Conservation (phyloP, 1,140 invertebrate species). For the Drosophila subpulchrella region DNA sequence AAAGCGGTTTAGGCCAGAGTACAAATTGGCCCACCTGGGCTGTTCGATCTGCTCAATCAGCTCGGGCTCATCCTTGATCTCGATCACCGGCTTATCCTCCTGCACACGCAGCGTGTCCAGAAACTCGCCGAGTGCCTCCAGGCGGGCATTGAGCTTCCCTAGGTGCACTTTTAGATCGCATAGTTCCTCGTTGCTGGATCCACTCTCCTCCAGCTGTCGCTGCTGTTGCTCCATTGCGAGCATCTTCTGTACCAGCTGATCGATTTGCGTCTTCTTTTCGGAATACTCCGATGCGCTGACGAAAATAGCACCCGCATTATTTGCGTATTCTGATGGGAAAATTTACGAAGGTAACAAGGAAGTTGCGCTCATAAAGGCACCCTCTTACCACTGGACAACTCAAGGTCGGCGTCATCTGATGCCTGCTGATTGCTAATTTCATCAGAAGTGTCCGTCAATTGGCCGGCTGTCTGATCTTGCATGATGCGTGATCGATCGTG, state of each 20-base stretch:
- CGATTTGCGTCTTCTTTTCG: constrained; percentile 24
- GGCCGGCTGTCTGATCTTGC: neutral
- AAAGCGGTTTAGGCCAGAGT: constrained; percentile 38
- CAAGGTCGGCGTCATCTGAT: neutral
- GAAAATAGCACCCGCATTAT: constrained; percentile 29
- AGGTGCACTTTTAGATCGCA: neutral
- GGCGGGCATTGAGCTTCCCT: constrained; percentile 3
- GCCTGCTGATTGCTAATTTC: neutral
- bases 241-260: constrained; percentile 21
- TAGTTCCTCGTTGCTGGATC: neutral
- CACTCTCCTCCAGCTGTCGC: constrained; percentile 3
- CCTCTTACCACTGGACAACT: constrained; percentile 6
- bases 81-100: neutral
- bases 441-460: neutral
- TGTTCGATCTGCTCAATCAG: constrained; percentile 2
- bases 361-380: neutral
- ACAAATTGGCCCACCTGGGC: constrained; percentile 34
- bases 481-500: neutral
- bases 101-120: constrained; percentile 31
- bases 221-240: constrained; percentile 18
- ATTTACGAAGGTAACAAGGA: no score
- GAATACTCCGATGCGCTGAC: constrained; percentile 24
- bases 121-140: constrained; percentile 13
- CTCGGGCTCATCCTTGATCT: neutral
- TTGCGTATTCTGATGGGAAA: constrained; percentile 25